Evolutionary conservation across 2,797 vertebrate species (phyloP).

Genomic region (Lutjanus campechanus): DNA sequence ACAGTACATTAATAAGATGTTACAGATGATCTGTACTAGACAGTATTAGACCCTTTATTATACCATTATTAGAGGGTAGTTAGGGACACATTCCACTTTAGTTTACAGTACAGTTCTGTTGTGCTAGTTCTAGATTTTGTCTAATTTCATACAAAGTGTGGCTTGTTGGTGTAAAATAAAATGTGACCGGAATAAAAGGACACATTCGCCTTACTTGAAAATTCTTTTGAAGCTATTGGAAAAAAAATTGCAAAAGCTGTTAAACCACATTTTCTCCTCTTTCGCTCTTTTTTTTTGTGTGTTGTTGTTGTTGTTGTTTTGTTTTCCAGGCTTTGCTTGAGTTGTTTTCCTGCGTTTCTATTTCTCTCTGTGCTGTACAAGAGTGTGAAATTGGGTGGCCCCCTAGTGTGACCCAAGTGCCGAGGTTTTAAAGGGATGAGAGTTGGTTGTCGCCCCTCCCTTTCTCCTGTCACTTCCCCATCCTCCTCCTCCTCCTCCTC

Average conservation of each 20-base stretch:
- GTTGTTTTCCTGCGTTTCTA: constrained; percentile 57
- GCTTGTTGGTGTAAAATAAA: no score
- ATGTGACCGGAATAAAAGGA: no score
- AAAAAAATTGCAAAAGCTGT: neutral
- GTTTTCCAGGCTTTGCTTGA: constrained; percentile 39
- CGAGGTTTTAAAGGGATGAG: constrained; percentile 67
- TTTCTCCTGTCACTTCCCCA: neutral
- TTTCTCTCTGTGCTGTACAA: constrained; percentile 49
- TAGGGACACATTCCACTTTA: no score
- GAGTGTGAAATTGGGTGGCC: constrained; percentile 76
- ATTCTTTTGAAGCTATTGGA: constrained; percentile 47
- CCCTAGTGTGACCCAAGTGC: constrained; percentile 72
- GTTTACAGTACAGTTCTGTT: no score
- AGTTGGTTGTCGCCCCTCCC: constrained; percentile 48
- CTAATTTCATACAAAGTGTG: no score
- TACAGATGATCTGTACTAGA: no score
- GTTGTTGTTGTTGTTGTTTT: constrained; percentile 1
- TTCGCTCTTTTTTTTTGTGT: neutral
- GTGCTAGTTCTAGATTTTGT: no score
- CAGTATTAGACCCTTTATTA: no score
- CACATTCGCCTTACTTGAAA: no score
- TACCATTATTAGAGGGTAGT: no score
- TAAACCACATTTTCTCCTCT: constrained; percentile 3
- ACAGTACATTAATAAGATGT: no score
- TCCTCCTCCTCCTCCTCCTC: neutral